These are phyloP conservation scores for Chloropsis hardwickii DNA, from an alignment of 2,113 vertebrate species.

Conservation along the genomic window DNA sequence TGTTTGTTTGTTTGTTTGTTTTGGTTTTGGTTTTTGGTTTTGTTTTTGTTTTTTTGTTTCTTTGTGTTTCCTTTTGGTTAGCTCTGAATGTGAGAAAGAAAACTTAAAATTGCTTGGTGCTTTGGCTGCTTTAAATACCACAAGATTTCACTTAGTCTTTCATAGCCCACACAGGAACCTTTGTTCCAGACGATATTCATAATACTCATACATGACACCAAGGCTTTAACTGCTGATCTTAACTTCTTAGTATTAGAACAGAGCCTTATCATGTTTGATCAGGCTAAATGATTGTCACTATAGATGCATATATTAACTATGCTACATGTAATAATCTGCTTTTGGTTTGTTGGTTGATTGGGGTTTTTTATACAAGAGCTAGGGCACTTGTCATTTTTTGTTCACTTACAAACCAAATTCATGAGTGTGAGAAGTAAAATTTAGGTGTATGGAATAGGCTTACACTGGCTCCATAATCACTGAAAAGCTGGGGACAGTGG, in stretches of 20 bases:
- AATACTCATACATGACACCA: neutral
- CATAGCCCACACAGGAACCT: neutral
- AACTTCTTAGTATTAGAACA: neutral
- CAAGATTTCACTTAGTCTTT: neutral
- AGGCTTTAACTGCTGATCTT: neutral
- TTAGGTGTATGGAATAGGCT: neutral
- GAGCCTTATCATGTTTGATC: neutral
- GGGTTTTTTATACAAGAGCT: neutral
- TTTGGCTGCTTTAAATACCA: neutral
- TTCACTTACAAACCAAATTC: neutral
- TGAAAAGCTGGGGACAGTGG: neutral
- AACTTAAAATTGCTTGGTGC: neutral
- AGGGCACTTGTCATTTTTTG: neutral
- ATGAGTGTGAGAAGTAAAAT: neutral
- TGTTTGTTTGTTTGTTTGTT: too few relatives aligned
- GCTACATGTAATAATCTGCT: neutral
- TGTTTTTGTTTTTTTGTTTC: neutral
- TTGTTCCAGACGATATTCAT: neutral
- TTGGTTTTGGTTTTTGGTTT: neutral
- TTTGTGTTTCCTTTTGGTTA: neutral
- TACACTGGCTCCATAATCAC: neutral
- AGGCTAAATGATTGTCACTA: neutral
- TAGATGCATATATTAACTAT: neutral
- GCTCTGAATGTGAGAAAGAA: neutral
- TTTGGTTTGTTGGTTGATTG: neutral